Conservation (phyloP, 1,140 invertebrate species). For the Lerema accius region DNA sequence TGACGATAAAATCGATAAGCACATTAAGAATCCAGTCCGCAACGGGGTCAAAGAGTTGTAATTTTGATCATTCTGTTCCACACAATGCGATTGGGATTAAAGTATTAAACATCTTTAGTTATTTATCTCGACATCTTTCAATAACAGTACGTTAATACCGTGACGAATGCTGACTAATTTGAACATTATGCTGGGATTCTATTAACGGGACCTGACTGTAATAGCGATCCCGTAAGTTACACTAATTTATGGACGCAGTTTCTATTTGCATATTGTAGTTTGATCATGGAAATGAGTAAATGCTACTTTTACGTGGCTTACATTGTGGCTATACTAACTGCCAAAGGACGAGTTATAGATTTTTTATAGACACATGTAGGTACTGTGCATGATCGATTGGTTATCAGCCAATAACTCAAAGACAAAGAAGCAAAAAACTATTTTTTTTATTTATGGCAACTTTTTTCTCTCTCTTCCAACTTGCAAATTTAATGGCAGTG, state of each 20-base stretch:
- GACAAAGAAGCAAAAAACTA: too few relatives aligned
- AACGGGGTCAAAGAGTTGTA: conserved; percentile 20
- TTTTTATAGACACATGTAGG: too few relatives aligned
- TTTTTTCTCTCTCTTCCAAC: too few relatives aligned
- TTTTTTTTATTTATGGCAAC: too few relatives aligned
- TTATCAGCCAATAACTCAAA: too few relatives aligned
- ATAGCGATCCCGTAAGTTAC: conserved; percentile 50
- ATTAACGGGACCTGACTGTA: conserved; percentile 58
- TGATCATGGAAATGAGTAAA: too few relatives aligned
- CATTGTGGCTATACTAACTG: too few relatives aligned
- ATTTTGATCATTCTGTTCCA: conserved; percentile 4
- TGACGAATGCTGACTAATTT: conserved; percentile 66
- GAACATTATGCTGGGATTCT: conserved; percentile 60
- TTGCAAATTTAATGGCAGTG: too few relatives aligned
- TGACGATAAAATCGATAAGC: conserved; percentile 22
- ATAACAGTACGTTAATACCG: conserved; percentile 46
- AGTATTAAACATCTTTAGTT: conserved; percentile 16
- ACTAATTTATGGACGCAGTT: conserved; percentile 50
- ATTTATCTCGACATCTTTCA: conserved; percentile 33
- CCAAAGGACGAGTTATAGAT: too few relatives aligned
- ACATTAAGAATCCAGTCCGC: conserved; percentile 9
- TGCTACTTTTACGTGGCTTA: too few relatives aligned
- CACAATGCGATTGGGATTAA: conserved; percentile 23
- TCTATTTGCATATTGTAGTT: conserved; percentile 37
- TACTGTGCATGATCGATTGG: too few relatives aligned